Conservation (phyloP, 2,113 vertebrate species). For the Anser brachyrhynchus region DNA sequence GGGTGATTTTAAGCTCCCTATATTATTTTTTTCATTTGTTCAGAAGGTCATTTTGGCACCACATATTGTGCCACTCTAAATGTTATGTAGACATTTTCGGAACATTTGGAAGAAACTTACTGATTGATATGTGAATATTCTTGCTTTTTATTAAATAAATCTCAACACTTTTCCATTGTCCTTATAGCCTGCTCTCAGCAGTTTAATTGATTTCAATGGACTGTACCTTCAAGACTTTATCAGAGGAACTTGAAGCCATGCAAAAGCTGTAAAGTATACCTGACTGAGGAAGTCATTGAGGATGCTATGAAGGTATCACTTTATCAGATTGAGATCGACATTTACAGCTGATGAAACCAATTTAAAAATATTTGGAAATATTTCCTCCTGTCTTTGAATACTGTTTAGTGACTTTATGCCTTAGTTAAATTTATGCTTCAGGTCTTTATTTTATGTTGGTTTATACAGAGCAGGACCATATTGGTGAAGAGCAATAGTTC, state of each 20-base stretch:
- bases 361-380: neutral
- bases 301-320: neutral
- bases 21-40: conserved; percentile 9
- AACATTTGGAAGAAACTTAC: neutral
- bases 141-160: neutral
- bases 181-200: neutral
- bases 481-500: neutral
- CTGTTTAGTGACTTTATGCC: neutral
- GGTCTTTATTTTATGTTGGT: neutral
- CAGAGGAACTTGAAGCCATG: neutral
- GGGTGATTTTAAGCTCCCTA: neutral
- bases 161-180: neutral
- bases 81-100: neutral
- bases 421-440: neutral
- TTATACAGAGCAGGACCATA: neutral
- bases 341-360: neutral
- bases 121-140: neutral
- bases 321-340: neutral
- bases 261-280: neutral
- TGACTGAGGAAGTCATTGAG: neutral
- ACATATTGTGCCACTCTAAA: neutral
- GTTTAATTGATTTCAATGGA: neutral
- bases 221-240: neutral
- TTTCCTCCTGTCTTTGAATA: neutral
- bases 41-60: neutral